Base-by-base conservation (phyloP, 2,797 vertebrate species). In the Lutjanus campechanus region DNA sequence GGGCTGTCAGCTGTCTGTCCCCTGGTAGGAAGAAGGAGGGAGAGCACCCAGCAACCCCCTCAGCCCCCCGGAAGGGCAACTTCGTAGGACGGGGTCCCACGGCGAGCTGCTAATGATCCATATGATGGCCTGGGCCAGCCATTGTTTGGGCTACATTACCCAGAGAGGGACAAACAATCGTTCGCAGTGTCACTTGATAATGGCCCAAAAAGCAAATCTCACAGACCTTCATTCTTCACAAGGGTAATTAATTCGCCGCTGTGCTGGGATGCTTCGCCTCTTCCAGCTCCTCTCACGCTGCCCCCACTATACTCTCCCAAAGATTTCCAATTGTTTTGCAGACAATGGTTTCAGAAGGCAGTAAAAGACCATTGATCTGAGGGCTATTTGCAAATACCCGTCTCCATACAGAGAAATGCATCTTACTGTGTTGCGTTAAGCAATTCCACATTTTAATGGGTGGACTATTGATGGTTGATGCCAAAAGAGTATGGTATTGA, bases 271-370 rank as follows among this genome's bases (percentile, higher is more conserved):
- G 85, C 90, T 88, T 90, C 47, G 76, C 84, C 83, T 86, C 84
- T 71, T 82, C 80, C 63, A 78, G 83, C 86, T 75, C 73, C 72
- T 83, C 86, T 66, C 76, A 19, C 40, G 47, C 84, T 85, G 81
- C 85, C 86, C 87, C 85, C 85, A 51, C 91, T 74, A 79, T 82
- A 89, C 88, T 88, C 91, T 79, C 88, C 84, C 91, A 93, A 93
- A 94, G 93, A 95, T 95, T 95, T 95, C 95, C 95, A 94, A 95
- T 95, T 92, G 93, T 93, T 89, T 87, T 87, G 91, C 89, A 93
- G 93, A 93, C 91, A 92, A 92, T 93, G 91, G 93, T 91, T 91
- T 89, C 91, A 90, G 91, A 87, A 92, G 90, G 91, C 92, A 85
- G 91, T 86, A 88, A 89, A 91, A 90, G 92, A 85, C 40, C 94